Evolutionary conservation across 1,140 invertebrate genomes (phyloP), one percentile per base, ranked within the genome.

Genomic region (Himalopsyche phryganea): DNA sequence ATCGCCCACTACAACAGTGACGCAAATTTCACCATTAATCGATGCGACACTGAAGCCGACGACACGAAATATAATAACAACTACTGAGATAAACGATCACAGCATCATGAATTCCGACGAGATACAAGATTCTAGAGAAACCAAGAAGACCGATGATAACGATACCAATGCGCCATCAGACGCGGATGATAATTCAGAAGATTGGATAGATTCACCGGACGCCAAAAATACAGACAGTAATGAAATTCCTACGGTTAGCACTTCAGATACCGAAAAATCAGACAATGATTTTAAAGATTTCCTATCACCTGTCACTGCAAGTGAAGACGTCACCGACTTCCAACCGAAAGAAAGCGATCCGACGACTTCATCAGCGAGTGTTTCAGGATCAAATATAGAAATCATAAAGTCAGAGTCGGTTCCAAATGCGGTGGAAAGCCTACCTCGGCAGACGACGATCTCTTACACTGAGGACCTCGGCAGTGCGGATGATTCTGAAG

Each of bases 131-230:
- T 41, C 38, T 20, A 35, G 41, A 5, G 41, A 51, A 42, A 42
- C 41, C 10, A 42, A 28, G 11, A 41, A 18, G 7, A 38, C 38
- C 13, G 50, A 42, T 41, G 50, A 51, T 41, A 36, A 51, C 50
- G 41, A 51, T 7, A 51, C 36, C 38, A 11, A 20, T 28, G 3
- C 23, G 9, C 23, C 23, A 15, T 42, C 45, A 5, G 52, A 54
- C n/a, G 54, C 20, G 0, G 60, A 63, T 18, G 54, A 63, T 40
- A 63, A 54, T 32, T 20, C 40, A 1, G 55, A 63, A 3, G 53
- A 57, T 28, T 56, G 59, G 52, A 40, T 48, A n/a, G 53, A 60
- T 14, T 32, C 46, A 11, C 33, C 51, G 14, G 52, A 57, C 5
- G 53, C 46, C 6, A 28, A 14, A 46, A 56, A 54, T 42, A 49